phyloP scores from a whole-genome alignment of 2,797 vertebrate genomes.

The Lepus oiostolus region DNA sequence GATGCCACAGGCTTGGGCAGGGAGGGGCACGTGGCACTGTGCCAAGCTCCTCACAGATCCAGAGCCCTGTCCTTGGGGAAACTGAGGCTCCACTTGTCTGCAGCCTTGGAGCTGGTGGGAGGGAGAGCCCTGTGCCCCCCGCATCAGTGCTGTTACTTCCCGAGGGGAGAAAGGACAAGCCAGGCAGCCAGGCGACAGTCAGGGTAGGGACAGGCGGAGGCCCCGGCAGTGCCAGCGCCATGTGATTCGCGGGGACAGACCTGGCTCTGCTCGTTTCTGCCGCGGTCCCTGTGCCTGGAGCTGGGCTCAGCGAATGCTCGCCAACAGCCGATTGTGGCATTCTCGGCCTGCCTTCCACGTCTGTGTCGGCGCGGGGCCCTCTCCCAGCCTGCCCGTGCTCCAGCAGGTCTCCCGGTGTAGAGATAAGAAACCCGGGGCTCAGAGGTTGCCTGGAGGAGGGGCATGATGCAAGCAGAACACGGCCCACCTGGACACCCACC shows the following conservation, averaged over 20 bases:
- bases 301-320: background rate
- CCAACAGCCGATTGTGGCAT: background rate
- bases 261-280: background rate
- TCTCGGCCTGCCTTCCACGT: background rate
- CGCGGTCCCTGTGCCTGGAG: rapidly evolving
- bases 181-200: background rate
- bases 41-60: background rate
- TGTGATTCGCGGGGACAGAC: background rate
- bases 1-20: background rate
- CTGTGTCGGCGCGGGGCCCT: too few relatives aligned
- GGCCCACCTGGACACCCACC: background rate
- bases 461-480: background rate
- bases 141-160: background rate
- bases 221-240: background rate
- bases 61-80: background rate
- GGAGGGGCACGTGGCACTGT: background rate
- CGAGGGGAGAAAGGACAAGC: background rate
- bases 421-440: slow-evolving; percentile 38
- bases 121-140: background rate
- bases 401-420: background rate
- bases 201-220: background rate
- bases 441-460: background rate
- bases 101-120: background rate
- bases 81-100: background rate
- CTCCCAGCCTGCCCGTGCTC: background rate